Base-by-base conservation (phyloP, 1,140 invertebrate species). In the Uloborus diversus region DNA sequence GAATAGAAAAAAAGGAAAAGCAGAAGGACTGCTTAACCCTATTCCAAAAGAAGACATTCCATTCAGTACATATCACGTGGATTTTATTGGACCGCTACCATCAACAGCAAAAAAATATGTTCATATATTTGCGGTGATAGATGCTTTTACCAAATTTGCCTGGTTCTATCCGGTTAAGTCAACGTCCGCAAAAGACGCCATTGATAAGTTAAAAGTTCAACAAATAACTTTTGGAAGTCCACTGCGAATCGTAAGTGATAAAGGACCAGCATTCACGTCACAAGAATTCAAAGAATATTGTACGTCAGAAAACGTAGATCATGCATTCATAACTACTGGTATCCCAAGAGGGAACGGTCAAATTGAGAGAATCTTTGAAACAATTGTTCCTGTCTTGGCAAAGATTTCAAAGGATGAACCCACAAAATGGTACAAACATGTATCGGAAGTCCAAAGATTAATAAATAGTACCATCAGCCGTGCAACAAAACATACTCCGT, bases 81-180 rank as follows among this genome's bases (percentile, higher is more conserved):
- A 57, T 57, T 57, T 57, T 57, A 3, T 27, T 11, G 53, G 53
- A 57, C 53, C 2, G 1, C 53, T 57, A 1, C 53, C 53, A 11
- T 7, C 53, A 3, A 57, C 53, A 3, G 27, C 20, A 4, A 57
- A 57, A 27, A n/a, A 57, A 7, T 57, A 57, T 25, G 20, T 25
- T 4, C 13, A 70, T 27, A 70, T 57, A 4, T 57, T 70, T 23
- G 28, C 68, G 17, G 32, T 33, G 27, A 14, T 70, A 0, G 68
- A 70, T 25, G 51, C n/a, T 23, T 70, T 70, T 13, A 70, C 53
- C 2, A 70, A 70, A n/a, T 70, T 70, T 28, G 11, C 30, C 0
- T 57, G 68, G 32, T 20, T 70, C 14, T 70, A 37, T 27, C 53
- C 51, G 0, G 68, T 57, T 35, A 70, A 35, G 20, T 35, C 53